These are phyloP conservation scores for Dinoponera quadriceps DNA, from an alignment of 1,140 invertebrate genomes.

Conservation along the genomic window DNA sequence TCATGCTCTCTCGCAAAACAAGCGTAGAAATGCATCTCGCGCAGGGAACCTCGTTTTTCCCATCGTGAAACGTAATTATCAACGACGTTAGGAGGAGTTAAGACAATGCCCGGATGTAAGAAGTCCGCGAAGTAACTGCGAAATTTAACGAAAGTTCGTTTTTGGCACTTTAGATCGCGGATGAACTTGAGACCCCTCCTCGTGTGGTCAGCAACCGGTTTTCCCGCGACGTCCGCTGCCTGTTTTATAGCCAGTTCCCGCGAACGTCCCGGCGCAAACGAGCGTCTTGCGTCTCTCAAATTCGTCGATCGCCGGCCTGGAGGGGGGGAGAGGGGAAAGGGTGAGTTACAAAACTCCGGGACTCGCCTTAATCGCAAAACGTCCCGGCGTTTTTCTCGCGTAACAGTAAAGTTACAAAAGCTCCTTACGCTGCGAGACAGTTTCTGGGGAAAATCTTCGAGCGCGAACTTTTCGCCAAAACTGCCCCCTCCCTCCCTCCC, in stretches of 20 bases:
- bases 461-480: constrained; percentile 58
- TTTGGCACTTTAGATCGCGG: constrained; percentile 41
- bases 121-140: constrained; percentile 15
- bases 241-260: constrained; percentile 57
- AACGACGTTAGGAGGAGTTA: background rate
- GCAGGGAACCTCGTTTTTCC: background rate
- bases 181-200: constrained; percentile 62
- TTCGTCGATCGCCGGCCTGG: constrained; percentile 23
- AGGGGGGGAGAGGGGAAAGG: background rate
- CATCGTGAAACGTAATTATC: background rate
- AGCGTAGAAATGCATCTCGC: background rate
- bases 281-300: constrained; percentile 36
- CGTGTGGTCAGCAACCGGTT: constrained; percentile 33
- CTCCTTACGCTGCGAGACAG: constrained; percentile 42
- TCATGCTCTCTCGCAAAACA: no score
- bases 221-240: constrained; percentile 20
- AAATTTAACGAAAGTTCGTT: constrained; percentile 25
- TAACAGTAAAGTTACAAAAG: constrained; percentile 52
- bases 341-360: constrained; percentile 54
- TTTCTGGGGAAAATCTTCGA: constrained; percentile 47
- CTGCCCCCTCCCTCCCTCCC: background rate
- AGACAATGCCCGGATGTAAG: background rate
- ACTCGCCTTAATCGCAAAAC: constrained; percentile 53
- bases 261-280: constrained; percentile 41
- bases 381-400: constrained; percentile 50